phyloP scores from a whole-genome alignment of 2,113 vertebrate genomes.

The Zosterops hypoxanthus region DNA sequence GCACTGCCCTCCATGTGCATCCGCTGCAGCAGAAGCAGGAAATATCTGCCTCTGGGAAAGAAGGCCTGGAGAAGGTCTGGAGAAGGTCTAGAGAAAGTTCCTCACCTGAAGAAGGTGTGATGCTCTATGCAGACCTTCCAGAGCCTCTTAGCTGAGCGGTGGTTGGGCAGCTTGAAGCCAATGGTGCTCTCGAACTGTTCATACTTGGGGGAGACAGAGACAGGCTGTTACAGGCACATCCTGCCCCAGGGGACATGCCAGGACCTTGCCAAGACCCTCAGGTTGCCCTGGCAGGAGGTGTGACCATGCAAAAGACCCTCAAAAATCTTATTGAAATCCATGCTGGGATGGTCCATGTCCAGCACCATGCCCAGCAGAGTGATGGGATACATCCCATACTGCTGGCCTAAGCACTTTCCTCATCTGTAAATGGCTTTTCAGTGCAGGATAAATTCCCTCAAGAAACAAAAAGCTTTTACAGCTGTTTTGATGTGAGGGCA shows the following conservation, averaged over 20 bases:
- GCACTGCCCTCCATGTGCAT: rapidly evolving
- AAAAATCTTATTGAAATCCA: background rate
- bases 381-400: background rate
- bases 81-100: background rate
- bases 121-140: constrained; percentile 99
- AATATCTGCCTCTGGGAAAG: background rate
- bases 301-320: background rate
- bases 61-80: background rate
- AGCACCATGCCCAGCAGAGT: background rate
- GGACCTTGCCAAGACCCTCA: background rate
- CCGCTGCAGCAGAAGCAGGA: background rate
- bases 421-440: background rate
- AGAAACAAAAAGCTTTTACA: background rate
- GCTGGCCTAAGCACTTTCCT: background rate
- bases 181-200: constrained; percentile 99
- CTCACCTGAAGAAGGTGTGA: constrained; percentile 98
- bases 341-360: background rate
- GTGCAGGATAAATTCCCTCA: background rate
- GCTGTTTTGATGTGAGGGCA: background rate
- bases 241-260: background rate
- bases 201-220: constrained; percentile 77
- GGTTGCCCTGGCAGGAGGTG: background rate
- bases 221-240: background rate
- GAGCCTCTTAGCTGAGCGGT: constrained; percentile 94
- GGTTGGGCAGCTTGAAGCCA: constrained; percentile 97